Base-by-base conservation (phyloP, 1,140 invertebrate genomes). In the Agraylea sexmaculata region DNA sequence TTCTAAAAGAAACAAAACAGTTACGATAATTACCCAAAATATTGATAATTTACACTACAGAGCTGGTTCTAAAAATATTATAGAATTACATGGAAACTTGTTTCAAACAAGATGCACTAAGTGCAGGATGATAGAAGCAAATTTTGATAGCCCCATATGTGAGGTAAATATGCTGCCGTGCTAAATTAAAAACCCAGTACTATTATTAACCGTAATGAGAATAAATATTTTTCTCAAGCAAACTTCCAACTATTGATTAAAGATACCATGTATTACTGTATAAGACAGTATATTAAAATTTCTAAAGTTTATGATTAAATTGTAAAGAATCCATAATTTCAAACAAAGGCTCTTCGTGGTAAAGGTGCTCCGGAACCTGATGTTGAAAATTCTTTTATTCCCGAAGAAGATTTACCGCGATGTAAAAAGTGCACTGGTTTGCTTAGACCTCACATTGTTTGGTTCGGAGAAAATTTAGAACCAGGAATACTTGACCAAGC, bases 51-150 rank as follows among this genome's bases (percentile, higher is more conserved):
- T 95, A 10, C 90, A 95, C 68, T 66, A 66, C 40, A 75, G 71
- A 58, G 89, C 90, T 12, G 90, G 90, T 2, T 80, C 83, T 12
- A 64, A 75, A 46, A 75, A 85, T 51, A 60, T 94, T 2, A 67
- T 90, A 10, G 89, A 95, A 60, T 69, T 96, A n/a, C 91, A 96
- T 69, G 91, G 79, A 15, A 83, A 80, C 44, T 62, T 92, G 6
- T 89, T 78, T 49, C 83, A 79, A 65, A 87, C 85, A n/a, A 68
- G 74, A 37, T 93, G 89, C 53, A 78, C 73, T 0, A 77, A 79
- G 56, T 93, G 89, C 59, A 70, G 70, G 54, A 61, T 77, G 42
- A 66, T 88, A 3, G 56, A 65, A 20, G 55, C 68, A 5, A 92
- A 92, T 60, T 65, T 66, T 42, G 73, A 82, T 36, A 83, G 75